Base-by-base conservation (phyloP, 2,113 vertebrate species). In the Nannospalax galili region DNA sequence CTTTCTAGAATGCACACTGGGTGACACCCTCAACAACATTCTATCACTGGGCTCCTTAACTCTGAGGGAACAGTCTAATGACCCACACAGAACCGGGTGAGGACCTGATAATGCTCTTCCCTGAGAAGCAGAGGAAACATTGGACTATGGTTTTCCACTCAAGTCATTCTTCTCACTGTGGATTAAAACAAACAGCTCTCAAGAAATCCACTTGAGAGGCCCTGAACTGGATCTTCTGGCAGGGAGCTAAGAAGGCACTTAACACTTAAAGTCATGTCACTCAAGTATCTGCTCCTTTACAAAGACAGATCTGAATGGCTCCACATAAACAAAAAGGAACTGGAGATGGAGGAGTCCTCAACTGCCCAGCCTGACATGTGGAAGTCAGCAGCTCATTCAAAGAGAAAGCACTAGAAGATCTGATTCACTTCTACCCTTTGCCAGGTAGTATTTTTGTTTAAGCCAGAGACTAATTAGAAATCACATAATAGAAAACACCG, bases 161-260 rank as follows among this genome's bases (percentile, higher is more conserved):
- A 26, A 11, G 24, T 64, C 24, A 6, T 1, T 72, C 58, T 48
- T 94, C 84, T 91, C 42, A 60, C 48, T 81, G 72, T 22, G 82
- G 60, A 90, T 80, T 80, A 94, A 96, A 93, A 90, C 95, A 93
- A 96, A 91, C 35, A 92, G 70, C 60, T 79, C 90, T 96, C 82
- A 52, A 86, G 80, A 91, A 72, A 89, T 17, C 19, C 90, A 92
- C 93, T 94, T 92, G 62, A 42, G 2, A 91, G 16, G 60, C 26
- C 28, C 82, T 88, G 28, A 73, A 52, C 85, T 73, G 6, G 20
- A 78, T 84, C 77, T 85, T 79, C 70, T n/a, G 45, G 65, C 60
- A 95, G 67, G 35, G 80, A 79, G 87, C 56, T 48, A 69, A 97
- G 94, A 62, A 94, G 90, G 30, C 80, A 84, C 92, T 94, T 93